Evolutionary conservation across 2,888 invertebrate genomes (phyloP).

Genomic region (Brachypterus glaber): DNA sequence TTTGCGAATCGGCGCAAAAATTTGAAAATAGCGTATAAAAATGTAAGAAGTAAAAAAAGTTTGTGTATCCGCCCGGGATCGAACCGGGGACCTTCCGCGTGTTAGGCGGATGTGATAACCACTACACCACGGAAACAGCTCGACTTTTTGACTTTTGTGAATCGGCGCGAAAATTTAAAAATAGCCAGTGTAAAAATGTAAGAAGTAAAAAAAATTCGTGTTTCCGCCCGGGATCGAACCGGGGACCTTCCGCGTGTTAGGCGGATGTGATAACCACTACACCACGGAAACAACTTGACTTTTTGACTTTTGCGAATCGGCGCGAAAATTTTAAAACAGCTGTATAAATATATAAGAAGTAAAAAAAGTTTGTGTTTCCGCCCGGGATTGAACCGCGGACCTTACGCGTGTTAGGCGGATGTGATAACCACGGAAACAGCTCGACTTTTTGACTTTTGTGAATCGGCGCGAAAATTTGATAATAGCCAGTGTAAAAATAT

Average conservation of each 20-base stretch:
- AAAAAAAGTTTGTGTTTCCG: constrained; percentile 51
- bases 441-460: too few species aligned
- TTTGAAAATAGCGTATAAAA: too few species aligned
- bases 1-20: too few species aligned
- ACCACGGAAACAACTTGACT: constrained; percentile 73
- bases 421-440: constrained; percentile 68
- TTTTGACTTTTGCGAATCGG: too few species aligned
- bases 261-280: constrained; percentile 89
- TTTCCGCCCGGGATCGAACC: constrained; percentile 85
- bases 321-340: too few species aligned
- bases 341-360: too few species aligned
- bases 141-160: too few species aligned
- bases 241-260: constrained; percentile 87
- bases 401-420: too few species aligned
- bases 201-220: constrained; percentile 37
- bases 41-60: constrained; percentile 1
- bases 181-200: too few species aligned
- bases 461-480: too few species aligned
- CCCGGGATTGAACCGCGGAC: constrained; percentile 85
- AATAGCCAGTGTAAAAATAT: too few species aligned
- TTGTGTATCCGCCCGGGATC: constrained; percentile 76
- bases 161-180: too few species aligned
- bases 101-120: constrained; percentile 89
- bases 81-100: constrained; percentile 87
- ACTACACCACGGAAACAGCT: constrained; percentile 86